Evolutionary conservation across 2,113 vertebrate species (phyloP).

Genomic region (Balaenoptera acutorostrata): DNA sequence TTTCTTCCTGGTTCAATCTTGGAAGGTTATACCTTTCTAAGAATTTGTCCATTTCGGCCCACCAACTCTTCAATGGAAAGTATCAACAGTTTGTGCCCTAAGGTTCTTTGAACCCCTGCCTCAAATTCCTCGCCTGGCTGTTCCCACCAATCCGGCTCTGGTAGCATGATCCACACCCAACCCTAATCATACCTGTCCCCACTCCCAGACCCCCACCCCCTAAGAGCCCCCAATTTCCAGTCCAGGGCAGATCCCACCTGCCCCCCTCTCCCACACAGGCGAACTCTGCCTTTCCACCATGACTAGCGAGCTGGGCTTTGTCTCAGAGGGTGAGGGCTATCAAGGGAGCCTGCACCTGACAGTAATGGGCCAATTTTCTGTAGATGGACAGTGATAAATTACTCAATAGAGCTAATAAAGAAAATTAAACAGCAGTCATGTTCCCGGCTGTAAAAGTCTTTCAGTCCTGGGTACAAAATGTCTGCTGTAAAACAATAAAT

Average conservation of each 20-base stretch:
- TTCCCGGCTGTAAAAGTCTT: not conserved
- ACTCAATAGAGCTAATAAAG: not conserved
- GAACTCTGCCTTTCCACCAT: fast-evolving
- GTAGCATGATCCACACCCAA: fast-evolving
- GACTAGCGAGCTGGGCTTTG: not conserved
- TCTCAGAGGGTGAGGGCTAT: not conserved
- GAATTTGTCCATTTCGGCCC: too few relatives aligned
- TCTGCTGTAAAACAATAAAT: not conserved
- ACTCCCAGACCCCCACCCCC: fast-evolving
- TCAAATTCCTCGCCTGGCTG: not conserved
- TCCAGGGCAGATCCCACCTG: fast-evolving
- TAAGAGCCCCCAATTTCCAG: not conserved
- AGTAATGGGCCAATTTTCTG: fast-evolving
- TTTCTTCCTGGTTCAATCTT: too few relatives aligned
- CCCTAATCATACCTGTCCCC: too few relatives aligned
- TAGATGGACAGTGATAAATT: not conserved
- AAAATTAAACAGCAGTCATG: not conserved
- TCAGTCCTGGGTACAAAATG: not conserved
- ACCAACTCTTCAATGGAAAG: fast-evolving
- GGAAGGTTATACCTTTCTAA: too few relatives aligned
- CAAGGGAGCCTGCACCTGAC: too few relatives aligned
- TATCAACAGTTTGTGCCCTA: not conserved
- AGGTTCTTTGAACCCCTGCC: not conserved
- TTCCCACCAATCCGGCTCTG: not conserved
- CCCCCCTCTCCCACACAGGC: fast-evolving